Percentiles rank a stretch among this genome's conserved stretches.
These are phyloP conservation scores for Microchrysa polita DNA, from an alignment of 2,888 invertebrate genomes.

Conservation along the genomic window DNA sequence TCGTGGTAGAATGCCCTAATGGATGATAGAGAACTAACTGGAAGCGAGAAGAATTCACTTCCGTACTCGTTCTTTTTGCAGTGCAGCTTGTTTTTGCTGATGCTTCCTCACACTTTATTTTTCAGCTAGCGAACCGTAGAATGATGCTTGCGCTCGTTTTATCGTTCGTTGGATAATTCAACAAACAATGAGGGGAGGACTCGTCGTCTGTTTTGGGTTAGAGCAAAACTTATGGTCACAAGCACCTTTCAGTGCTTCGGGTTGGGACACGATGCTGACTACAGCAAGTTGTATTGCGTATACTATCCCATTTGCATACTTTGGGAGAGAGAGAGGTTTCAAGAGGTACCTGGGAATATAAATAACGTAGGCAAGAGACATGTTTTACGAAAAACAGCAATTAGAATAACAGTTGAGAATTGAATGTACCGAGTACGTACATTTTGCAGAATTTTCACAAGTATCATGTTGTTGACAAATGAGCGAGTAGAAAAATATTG, in stretches of 20 bases:
- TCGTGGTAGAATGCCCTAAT: slow-evolving; percentile 3
- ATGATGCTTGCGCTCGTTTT: slow-evolving; percentile 11
- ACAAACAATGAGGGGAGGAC: neutral
- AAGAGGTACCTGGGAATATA: neutral
- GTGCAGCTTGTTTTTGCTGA: slow-evolving; percentile 18
- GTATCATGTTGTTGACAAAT: neutral
- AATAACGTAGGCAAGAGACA: neutral
- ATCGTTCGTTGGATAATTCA: neutral
- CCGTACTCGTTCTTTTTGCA: neutral
- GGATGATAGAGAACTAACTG: slow-evolving; percentile 21
- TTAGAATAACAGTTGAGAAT: slow-evolving; percentile 1
- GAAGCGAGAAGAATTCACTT: slow-evolving; percentile 24
- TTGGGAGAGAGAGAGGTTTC: neutral
- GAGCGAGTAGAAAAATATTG: neutral
- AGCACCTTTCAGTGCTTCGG: slow-evolving; percentile 1
- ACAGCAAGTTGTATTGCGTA: slow-evolving; percentile 17
- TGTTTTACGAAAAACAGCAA: slow-evolving; percentile 22
- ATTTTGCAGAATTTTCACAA: neutral
- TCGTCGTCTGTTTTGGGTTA: neutral
- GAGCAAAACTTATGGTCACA: slow-evolving; percentile 20
- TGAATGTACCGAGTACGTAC: neutral
- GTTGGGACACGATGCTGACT: slow-evolving; percentile 20
- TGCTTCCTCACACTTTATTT: slow-evolving; percentile 23
- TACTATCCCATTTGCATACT: slow-evolving; percentile 33
- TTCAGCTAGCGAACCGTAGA: neutral